Conservation (phyloP, 2,888 invertebrate species). For the Steinernema hermaphroditum region DNA sequence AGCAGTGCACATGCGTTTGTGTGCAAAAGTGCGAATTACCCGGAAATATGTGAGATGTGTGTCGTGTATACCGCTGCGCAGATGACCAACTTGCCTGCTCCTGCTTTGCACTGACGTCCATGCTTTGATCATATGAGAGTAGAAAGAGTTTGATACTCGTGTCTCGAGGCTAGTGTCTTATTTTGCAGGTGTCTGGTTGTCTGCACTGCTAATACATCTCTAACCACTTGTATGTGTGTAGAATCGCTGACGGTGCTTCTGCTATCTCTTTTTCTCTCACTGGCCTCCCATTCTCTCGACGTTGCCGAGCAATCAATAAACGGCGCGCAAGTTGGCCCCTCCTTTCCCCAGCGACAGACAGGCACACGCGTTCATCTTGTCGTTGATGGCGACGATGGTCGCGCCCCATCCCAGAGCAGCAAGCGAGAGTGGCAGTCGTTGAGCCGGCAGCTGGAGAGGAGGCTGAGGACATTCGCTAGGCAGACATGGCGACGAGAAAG, state of each 20-base stretch:
- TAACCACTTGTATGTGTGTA: slow-evolving; percentile 30
- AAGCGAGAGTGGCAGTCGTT: slow-evolving; percentile 28
- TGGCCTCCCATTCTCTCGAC: slow-evolving; percentile 19
- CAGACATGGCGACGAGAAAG: slow-evolving; percentile 26
- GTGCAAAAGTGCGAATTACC: too few relatives aligned
- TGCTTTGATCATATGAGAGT: slow-evolving; percentile 14
- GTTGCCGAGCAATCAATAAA: slow-evolving; percentile 27
- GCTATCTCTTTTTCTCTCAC: slow-evolving; percentile 29
- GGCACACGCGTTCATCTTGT: slow-evolving; percentile 30
- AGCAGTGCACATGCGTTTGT: too few relatives aligned
- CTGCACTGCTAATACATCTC: slow-evolving; percentile 30
- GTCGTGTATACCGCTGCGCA: too few relatives aligned
- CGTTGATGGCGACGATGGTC: slow-evolving; percentile 31
- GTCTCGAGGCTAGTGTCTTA: slow-evolving; percentile 26
- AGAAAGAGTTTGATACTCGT: slow-evolving; percentile 30
- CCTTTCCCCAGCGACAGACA: slow-evolving; percentile 27
- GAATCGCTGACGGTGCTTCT: slow-evolving; percentile 31
- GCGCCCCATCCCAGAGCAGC: slow-evolving; percentile 23
- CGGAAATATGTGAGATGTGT: too few relatives aligned
- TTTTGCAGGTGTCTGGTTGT: slow-evolving; percentile 30
- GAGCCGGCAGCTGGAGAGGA: slow-evolving; percentile 30
- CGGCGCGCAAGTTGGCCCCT: slow-evolving; percentile 31
- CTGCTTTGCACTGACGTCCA: too few relatives aligned
- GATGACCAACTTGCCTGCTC: too few relatives aligned
- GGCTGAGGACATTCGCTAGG: slow-evolving; percentile 26